These are phyloP conservation scores for Euproctis similis DNA, from an alignment of 2,888 invertebrate species.

Conservation along the genomic window DNA sequence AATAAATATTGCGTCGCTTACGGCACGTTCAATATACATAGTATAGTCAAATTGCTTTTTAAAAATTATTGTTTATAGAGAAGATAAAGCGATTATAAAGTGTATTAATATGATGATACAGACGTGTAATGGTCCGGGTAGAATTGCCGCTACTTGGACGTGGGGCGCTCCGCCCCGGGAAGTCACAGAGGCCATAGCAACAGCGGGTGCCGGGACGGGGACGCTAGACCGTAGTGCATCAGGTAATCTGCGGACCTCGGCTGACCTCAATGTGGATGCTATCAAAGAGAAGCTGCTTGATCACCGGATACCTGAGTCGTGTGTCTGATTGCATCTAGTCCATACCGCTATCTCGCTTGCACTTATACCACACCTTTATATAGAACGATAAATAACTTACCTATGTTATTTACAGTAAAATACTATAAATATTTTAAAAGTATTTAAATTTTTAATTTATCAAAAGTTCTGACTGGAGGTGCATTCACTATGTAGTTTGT, in stretches of 20 bases:
- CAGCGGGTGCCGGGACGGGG: slow-evolving; percentile 38
- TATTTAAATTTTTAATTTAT: too few species aligned
- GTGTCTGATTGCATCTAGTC: slow-evolving; percentile 79
- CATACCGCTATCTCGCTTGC: too few species aligned
- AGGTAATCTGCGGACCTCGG: slow-evolving; percentile 60
- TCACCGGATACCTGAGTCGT: slow-evolving; percentile 90
- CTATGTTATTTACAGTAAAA: too few species aligned
- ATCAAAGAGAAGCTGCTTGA: slow-evolving; percentile 92
- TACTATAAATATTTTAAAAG: too few species aligned
- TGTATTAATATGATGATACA: too few species aligned
- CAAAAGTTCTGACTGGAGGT: too few species aligned
- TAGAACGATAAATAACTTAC: too few species aligned
- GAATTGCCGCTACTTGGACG: slow-evolving; percentile 68
- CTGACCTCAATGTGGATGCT: slow-evolving; percentile 85
- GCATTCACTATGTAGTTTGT: too few species aligned
- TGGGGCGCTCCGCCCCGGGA: slow-evolving; percentile 57
- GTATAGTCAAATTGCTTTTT: too few species aligned
- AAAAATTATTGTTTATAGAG: too few species aligned
- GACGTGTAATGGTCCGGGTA: slow-evolving; percentile 70
- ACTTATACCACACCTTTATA: background rate
- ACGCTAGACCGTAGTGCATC: slow-evolving; percentile 63
- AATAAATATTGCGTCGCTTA: too few species aligned
- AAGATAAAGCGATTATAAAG: background rate
- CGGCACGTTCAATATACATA: too few species aligned
- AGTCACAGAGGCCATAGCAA: slow-evolving; percentile 25